These are phyloP conservation scores for Podarcis raffonei DNA, from an alignment of 2,113 vertebrate species.

Conservation along the genomic window DNA sequence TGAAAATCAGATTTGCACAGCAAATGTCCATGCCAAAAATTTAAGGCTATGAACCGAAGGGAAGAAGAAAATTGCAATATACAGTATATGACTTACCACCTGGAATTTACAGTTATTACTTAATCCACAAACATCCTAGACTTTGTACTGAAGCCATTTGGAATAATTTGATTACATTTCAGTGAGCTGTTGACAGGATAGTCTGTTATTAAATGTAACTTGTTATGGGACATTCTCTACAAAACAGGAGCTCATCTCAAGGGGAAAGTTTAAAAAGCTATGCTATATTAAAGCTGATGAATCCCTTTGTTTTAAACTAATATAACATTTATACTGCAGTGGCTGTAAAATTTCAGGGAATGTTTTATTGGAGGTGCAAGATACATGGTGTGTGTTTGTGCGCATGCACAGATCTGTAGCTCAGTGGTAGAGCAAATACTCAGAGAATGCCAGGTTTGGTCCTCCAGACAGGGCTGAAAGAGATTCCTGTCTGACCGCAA, in stretches of 20 bases:
- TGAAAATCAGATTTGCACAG: slow-evolving; percentile 8
- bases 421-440: not conserved
- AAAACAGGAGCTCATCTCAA: not conserved
- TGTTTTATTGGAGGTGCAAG: not conserved
- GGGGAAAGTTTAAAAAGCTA: not conserved
- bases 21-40: not conserved
- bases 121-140: not conserved
- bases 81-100: not conserved
- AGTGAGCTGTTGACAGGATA: not conserved
- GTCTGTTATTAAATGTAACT: not conserved
- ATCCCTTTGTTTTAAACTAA: not conserved
- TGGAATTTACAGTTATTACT: slow-evolving; percentile 23
- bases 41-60: slow-evolving; percentile 27
- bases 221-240: no score
- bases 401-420: no score
- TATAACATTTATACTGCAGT: not conserved
- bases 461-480: not conserved
- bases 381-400: no score
- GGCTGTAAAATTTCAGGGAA: not conserved
- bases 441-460: not conserved
- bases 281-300: not conserved
- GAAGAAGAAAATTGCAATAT: not conserved
- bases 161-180: not conserved
- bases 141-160: not conserved
- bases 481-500: not conserved